Evolutionary conservation across 1,140 invertebrate species (phyloP), one percentile per base, ranked within the genome.

Genomic region (Tetramorium alpestre): DNA sequence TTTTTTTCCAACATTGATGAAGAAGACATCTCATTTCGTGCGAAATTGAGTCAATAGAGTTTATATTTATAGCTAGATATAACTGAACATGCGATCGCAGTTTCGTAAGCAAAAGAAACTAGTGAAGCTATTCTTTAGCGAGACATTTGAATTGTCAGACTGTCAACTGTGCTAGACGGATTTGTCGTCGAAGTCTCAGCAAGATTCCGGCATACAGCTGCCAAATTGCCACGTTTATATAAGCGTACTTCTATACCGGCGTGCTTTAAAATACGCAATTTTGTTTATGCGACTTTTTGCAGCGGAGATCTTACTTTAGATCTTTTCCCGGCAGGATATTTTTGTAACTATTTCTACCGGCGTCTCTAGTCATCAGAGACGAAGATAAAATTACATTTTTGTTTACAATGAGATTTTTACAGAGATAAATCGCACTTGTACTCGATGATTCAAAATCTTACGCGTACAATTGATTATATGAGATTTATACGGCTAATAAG

Each of bases 201-300:
- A 25, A 28, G 65, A 84, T 84, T 49, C n/a, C 54, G 80, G 41
- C 25, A 44, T 1, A 44, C 56, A 18, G 33, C 41, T 84, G 69
- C 54, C 80, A 84, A 84, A 82, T 82, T 60, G 67, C 1, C 25
- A n/a, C 54, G 80, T 73, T 84, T 73, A 73, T 33, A 58, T 73
- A 84, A 84, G 67, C 41, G 11, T 56, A 60, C 38, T 84, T 62
- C 54, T 60, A 84, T 58, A 47, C 2, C 51, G 22, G n/a, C 18
- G 18, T 25, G 41, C 33, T 38, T 60, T 25, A 38, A 62, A 84
- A 62, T 75, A 51, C n/a, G 54, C 69, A n/a, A 60, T 47, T 22
- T 49, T 84, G 67, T 75, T 84, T 75, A 60, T n/a, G n/a, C 8
- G 13, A 33, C 18, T 33, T 49, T 75, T 47, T n/a, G 13, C 13